Evolutionary conservation across 1,140 invertebrate species (phyloP).

Genomic region (Nymphalis io): DNA sequence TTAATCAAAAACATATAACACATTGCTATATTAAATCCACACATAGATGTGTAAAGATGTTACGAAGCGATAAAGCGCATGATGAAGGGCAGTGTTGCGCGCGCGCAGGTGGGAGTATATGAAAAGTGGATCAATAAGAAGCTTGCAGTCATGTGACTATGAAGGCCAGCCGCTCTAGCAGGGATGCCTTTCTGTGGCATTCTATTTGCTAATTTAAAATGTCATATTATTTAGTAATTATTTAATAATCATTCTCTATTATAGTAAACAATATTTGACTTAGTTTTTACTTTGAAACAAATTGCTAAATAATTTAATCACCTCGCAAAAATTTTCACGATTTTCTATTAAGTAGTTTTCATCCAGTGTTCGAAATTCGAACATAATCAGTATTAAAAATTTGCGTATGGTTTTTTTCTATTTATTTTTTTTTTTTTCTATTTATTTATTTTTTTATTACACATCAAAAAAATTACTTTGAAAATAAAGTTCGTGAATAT

Average conservation of each 20-base stretch:
- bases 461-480: too few relatives aligned
- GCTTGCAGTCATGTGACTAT: conserved; percentile 57
- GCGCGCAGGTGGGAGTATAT: conserved; percentile 35
- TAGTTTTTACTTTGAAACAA: too few relatives aligned
- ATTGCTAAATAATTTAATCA: too few relatives aligned
- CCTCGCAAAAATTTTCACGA: too few relatives aligned
- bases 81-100: conserved; percentile 39
- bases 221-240: conserved; percentile 21
- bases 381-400: too few relatives aligned
- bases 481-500: too few relatives aligned
- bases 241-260: not conserved
- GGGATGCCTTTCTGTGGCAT: conserved; percentile 39
- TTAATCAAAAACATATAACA: not conserved
- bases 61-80: conserved; percentile 33
- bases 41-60: conserved; percentile 38
- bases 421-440: too few relatives aligned
- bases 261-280: too few relatives aligned
- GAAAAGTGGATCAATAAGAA: conserved; percentile 54
- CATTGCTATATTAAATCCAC: conserved; percentile 14
- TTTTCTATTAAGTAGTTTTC: too few relatives aligned
- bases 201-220: conserved; percentile 40
- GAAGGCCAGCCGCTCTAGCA: conserved; percentile 46
- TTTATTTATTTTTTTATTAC: too few relatives aligned
- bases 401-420: too few relatives aligned
- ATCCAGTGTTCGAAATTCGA: too few relatives aligned